Percentiles rank a stretch among this genome's conserved stretches.
Evolutionary conservation across 2,888 invertebrate genomes (phyloP).

Genomic region (Phanerotoma sp.): DNA sequence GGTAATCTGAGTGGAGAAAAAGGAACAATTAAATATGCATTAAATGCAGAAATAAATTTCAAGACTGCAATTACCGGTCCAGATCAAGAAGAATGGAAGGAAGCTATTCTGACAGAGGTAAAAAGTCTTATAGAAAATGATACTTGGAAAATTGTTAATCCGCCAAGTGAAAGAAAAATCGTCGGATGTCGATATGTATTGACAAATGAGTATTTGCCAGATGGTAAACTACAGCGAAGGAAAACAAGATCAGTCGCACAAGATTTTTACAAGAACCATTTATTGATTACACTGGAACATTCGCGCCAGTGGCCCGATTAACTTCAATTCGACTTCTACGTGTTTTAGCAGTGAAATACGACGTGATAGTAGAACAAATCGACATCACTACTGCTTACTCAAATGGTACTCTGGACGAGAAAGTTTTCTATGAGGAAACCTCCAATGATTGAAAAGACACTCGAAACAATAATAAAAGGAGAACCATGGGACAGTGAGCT

Average conservation of each 20-base stretch:
- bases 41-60: slow-evolving; percentile 17
- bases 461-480: slow-evolving; percentile 5
- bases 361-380: slow-evolving; percentile 33
- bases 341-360: slow-evolving; percentile 29
- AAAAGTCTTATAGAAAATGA: slow-evolving; percentile 32
- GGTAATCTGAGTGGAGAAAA: not conserved
- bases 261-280: slow-evolving; percentile 33
- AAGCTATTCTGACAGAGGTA: slow-evolving; percentile 32
- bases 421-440: slow-evolving; percentile 31
- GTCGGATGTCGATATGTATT: slow-evolving; percentile 29
- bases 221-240: slow-evolving; percentile 28
- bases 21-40: slow-evolving; percentile 9
- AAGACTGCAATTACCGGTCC: slow-evolving; percentile 22
- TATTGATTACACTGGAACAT: slow-evolving; percentile 32
- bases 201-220: slow-evolving; percentile 25
- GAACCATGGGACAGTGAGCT: not conserved
- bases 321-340: slow-evolving; percentile 32
- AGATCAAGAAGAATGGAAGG: slow-evolving; percentile 26
- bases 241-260: slow-evolving; percentile 33
- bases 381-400: slow-evolving; percentile 37
- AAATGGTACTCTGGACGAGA: slow-evolving; percentile 34
- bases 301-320: slow-evolving; percentile 30
- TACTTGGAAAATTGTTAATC: slow-evolving; percentile 33
- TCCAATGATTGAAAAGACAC: not conserved
- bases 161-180: slow-evolving; percentile 19